A percentile compares a stretch with the other conserved stretches of the same genome.
Evolutionary conservation across 2,113 vertebrate species (phyloP).

Genomic region (Conger conger): DNA sequence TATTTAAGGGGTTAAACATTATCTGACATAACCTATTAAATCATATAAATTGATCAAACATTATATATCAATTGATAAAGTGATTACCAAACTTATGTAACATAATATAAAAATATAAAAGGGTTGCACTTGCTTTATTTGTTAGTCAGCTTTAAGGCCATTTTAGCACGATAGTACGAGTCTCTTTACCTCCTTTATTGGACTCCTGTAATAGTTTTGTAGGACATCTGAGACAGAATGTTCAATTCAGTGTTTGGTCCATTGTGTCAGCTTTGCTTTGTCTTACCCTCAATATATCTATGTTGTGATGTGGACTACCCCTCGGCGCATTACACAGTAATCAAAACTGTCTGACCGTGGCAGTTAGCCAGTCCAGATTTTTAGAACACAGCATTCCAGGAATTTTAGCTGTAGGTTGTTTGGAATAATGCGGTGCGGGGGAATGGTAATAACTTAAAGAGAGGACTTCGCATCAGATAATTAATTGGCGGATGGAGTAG

Average conservation of each 20-base stretch:
- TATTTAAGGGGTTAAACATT: too few relatives aligned
- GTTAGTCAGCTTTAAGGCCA: too few relatives aligned
- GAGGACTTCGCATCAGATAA: conserved; percentile 56
- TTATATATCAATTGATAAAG: too few relatives aligned
- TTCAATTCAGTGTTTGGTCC: conserved; percentile 27
- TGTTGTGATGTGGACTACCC: conserved; percentile 45
- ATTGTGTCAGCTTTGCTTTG: conserved; percentile 30
- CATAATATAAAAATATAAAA: too few relatives aligned
- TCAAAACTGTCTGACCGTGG: conserved; percentile 47
- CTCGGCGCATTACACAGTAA: conserved; percentile 49
- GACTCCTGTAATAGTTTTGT: neutral
- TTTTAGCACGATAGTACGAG: too few relatives aligned
- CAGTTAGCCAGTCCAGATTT: conserved; percentile 24
- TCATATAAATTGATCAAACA: neutral
- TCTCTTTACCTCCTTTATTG: neutral
- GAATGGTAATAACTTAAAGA: conserved; percentile 37
- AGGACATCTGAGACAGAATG: neutral
- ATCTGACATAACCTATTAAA: too few relatives aligned
- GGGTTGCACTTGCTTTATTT: too few relatives aligned
- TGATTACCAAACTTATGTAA: too few relatives aligned
- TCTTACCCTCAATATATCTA: neutral
- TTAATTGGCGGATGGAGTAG: conserved; percentile 67
- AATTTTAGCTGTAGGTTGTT: conserved; percentile 7
- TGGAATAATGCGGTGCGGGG: neutral
- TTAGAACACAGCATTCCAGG: conserved; percentile 40